These are phyloP conservation scores for Troides helena DNA, from an alignment of 2,888 invertebrate species.

Conservation along the genomic window DNA sequence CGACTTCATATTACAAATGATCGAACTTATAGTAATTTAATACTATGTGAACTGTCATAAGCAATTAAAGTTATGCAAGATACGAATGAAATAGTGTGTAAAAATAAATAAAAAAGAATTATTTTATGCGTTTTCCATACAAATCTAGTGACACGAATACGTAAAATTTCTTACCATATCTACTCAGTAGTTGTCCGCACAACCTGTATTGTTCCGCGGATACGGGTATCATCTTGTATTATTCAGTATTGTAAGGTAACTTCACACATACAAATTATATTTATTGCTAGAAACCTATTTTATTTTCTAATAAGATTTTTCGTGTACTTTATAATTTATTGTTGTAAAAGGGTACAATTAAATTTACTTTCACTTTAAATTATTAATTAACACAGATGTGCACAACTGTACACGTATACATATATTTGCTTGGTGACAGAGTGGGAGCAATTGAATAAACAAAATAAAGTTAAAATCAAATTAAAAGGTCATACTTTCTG, in stretches of 20 bases:
- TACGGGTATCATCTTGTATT: constrained; percentile 33
- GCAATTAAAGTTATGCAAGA: not conserved
- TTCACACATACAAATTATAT: not conserved
- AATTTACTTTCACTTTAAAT: no score
- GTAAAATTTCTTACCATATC: constrained; percentile 55
- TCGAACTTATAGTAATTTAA: not conserved
- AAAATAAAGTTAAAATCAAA: not conserved
- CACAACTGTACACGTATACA: not conserved
- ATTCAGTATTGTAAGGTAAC: not conserved
- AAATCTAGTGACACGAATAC: constrained; percentile 8
- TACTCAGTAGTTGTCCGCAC: constrained; percentile 53
- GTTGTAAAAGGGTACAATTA: not conserved
- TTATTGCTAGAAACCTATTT: not conserved
- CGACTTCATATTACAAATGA: not conserved
- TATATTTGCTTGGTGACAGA: not conserved
- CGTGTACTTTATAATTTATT: not conserved
- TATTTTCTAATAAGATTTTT: not conserved
- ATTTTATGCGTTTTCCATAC: not conserved
- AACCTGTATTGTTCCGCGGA: constrained; percentile 38
- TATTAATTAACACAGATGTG: not conserved
- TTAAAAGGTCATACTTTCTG: not conserved
- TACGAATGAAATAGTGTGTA: no score
- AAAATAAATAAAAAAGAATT: no score
- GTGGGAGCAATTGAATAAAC: not conserved
- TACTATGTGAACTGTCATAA: not conserved